Evolutionary conservation across 2,888 invertebrate species (phyloP).

Genomic region (Melanophora roralis): DNA sequence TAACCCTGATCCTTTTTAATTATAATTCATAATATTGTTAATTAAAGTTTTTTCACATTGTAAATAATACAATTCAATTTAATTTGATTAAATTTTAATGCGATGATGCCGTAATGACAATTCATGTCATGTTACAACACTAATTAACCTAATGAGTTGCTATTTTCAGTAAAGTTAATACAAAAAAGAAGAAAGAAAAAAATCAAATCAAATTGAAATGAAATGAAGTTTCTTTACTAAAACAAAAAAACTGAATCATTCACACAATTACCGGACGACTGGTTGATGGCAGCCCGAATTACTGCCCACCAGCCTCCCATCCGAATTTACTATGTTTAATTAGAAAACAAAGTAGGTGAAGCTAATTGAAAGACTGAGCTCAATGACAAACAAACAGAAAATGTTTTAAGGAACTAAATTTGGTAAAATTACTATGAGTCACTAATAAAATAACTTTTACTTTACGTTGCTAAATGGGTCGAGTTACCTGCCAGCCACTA

Average conservation of each 20-base stretch:
- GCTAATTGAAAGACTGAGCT: conserved; percentile 44
- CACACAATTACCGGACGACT: neutral
- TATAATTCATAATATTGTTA: too few relatives aligned
- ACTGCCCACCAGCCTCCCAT: neutral
- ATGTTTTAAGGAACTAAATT: conserved; percentile 38
- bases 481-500: neutral
- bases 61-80: too few relatives aligned
- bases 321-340: conserved; percentile 29
- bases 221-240: too few relatives aligned
- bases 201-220: too few relatives aligned
- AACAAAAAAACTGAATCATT: neutral
- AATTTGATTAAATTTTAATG: neutral
- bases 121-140: conserved; percentile 28
- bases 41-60: too few relatives aligned
- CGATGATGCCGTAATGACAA: neutral
- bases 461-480: neutral
- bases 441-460: neutral
- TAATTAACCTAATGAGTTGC: conserved; percentile 51
- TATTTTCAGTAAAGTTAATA: conserved; percentile 29
- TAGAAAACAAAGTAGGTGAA: conserved; percentile 45
- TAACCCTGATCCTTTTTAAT: too few relatives aligned
- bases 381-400: conserved; percentile 29
- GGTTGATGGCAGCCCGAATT: neutral
- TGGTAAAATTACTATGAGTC: conserved; percentile 21
- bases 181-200: neutral